These are phyloP conservation scores for Prietella phreatophila DNA, from an alignment of 2,113 vertebrate genomes.

Conservation along the genomic window DNA sequence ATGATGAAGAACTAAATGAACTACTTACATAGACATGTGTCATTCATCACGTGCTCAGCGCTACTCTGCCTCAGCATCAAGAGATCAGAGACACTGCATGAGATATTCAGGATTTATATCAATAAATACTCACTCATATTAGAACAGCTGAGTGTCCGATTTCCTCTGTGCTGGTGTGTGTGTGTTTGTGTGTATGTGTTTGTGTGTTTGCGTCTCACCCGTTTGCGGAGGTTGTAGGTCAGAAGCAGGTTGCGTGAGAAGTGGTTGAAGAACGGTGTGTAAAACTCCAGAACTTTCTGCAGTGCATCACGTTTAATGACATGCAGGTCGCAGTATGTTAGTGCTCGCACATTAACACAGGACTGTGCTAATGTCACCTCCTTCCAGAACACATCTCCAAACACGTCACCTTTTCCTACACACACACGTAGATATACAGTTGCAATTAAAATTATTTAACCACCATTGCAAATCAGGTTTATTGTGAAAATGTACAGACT, in stretches of 20 bases:
- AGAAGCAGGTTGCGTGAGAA: conserved; percentile 97
- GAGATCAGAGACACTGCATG: not conserved
- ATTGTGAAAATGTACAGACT: too few species aligned
- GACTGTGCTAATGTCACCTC: conserved; percentile 93
- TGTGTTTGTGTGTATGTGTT: not conserved
- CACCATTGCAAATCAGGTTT: too few species aligned
- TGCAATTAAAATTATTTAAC: too few species aligned
- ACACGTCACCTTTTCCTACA: conserved; percentile 96
- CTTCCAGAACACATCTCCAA: conserved; percentile 99
- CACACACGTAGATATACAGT: not conserved
- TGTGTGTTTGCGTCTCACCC: conserved; percentile 73
- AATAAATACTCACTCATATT: not conserved
- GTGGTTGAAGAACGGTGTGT: conserved; percentile 96
- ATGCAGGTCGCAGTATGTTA: conserved; percentile 98
- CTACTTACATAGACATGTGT: too few species aligned
- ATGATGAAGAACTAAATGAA: too few species aligned
- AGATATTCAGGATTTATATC: not conserved
- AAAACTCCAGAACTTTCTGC: conserved; percentile 98
- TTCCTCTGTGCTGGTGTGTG: not conserved
- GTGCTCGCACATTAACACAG: conserved; percentile 92
- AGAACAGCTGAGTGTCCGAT: not conserved
- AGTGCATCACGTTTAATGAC: conserved; percentile 96
- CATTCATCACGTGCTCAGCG: too few species aligned
- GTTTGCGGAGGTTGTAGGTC: conserved; percentile 95
- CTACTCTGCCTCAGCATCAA: not conserved